Evolutionary conservation across 2,888 invertebrate genomes (phyloP).

Genomic region (Ophioninae sp.): DNA sequence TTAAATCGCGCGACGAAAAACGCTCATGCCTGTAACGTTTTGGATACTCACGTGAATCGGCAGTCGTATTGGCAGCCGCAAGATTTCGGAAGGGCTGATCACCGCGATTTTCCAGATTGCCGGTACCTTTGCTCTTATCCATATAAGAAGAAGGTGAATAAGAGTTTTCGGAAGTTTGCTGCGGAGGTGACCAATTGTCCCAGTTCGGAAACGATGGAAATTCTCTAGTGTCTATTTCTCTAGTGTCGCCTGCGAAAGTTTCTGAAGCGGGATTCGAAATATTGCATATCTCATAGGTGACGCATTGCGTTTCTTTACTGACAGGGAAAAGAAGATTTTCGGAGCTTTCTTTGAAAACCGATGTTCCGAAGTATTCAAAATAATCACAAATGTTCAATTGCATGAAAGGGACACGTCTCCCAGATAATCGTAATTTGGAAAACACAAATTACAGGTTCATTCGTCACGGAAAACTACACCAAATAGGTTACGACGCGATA

Average conservation of each 20-base stretch:
- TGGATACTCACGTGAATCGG: slow-evolving; percentile 17
- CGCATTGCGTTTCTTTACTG: too few relatives aligned
- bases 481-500: too few relatives aligned
- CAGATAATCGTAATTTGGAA: background rate
- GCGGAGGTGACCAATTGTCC: slow-evolving; percentile 43
- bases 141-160: slow-evolving; percentile 18
- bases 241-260: background rate
- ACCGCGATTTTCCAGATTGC: background rate
- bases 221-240: background rate
- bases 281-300: too few relatives aligned
- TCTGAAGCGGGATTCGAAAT: background rate
- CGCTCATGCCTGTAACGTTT: background rate
- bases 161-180: slow-evolving; percentile 22
- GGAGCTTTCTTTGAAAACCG: too few relatives aligned
- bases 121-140: background rate
- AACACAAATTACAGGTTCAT: background rate
- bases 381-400: too few relatives aligned
- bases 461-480: too few relatives aligned
- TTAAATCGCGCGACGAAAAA: background rate
- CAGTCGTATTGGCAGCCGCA: background rate
- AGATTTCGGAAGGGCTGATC: background rate
- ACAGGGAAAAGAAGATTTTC: too few relatives aligned
- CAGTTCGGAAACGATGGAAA: slow-evolving; percentile 33
- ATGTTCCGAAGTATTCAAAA: too few relatives aligned
- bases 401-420: too few relatives aligned